Conservation (phyloP, 2,113 vertebrate genomes). For the Uropsilus gracilis region DNA sequence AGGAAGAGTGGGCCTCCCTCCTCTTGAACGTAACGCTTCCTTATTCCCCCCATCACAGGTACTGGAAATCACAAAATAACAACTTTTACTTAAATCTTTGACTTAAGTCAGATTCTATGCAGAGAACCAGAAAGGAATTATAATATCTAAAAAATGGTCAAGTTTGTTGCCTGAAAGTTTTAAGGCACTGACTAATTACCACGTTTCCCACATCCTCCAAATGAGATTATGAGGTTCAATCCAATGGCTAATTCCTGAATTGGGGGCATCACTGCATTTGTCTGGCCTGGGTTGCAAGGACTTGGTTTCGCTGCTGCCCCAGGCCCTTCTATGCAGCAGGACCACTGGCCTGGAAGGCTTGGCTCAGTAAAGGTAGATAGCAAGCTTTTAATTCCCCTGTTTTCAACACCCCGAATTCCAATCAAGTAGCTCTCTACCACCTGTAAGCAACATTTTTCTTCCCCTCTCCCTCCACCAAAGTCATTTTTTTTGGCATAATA, state of each 20-base stretch:
- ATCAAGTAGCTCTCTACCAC: background rate
- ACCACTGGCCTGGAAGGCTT: too few species aligned
- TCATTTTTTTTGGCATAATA: background rate
- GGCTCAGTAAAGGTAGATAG: background rate
- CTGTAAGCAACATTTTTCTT: background rate
- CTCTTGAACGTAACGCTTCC: background rate
- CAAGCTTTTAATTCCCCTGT: background rate
- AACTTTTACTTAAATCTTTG: background rate
- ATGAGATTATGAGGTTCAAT: background rate
- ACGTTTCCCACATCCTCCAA: too few species aligned
- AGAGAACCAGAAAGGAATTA: too few species aligned
- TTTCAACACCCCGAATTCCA: background rate
- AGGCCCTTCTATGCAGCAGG: too few species aligned
- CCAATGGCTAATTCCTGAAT: background rate
- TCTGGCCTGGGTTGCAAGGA: background rate
- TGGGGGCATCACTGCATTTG: accelerated
- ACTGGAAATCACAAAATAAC: background rate
- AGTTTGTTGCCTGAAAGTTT: too few species aligned
- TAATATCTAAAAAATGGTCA: background rate
- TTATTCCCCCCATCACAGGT: background rate
- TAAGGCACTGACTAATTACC: background rate
- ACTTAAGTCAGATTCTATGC: background rate
- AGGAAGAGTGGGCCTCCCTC: background rate
- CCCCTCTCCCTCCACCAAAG: background rate
- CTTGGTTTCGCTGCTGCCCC: too few species aligned